Evolutionary conservation across 2,113 vertebrate species (phyloP), one percentile per base, ranked within the genome.

Genomic region (Pteruthius melanotis): DNA sequence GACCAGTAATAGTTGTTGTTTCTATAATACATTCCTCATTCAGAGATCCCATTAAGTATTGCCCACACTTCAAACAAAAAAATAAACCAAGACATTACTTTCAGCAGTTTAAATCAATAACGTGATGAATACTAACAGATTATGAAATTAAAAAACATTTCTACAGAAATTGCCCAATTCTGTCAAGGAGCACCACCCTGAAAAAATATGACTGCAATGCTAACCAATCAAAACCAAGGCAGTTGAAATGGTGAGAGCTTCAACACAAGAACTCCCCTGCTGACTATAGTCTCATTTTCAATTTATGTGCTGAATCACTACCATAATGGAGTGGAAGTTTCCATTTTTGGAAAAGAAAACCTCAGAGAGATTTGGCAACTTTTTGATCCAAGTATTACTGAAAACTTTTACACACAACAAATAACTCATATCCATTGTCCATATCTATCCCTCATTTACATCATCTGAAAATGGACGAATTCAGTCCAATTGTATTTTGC

Each of bases 131-230:
- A 4, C 37, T 72, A 87, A 61, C 11, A 82, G 40, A 83, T 79
- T 74, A 69, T 63, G 63, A 93, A 83, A 80, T 65, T 59, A 26
- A 60, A 53, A 76, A 77, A 20, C 11, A 83, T 47, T 92, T 87
- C 54, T 82, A 76, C 45, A 65, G 74, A 84, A 89, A 87, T 83
- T 94, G 24, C 84, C 82, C 66, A 89, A 94, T 71, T 82, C 31
- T 44, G 6, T n/a, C 31, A 71, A 78, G 64, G 40, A 83, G 70
- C 90, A 94, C 84, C 84, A 95, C 81, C 90, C 91, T 91, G 45
- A 69, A 94, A 75, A 91, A 65, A 24, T 11, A 72, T 57, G 56
- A 89, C 42, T 91, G 39, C 8, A 40, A 30, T 35, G 40, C 18
- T 91, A 72, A 39, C 14, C 61, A 82, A 40, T 33, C 54, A 40